Evolutionary conservation across 2,113 vertebrate species (phyloP), one percentile per base, ranked within the genome.

Genomic region (Coracopsis vasa): DNA sequence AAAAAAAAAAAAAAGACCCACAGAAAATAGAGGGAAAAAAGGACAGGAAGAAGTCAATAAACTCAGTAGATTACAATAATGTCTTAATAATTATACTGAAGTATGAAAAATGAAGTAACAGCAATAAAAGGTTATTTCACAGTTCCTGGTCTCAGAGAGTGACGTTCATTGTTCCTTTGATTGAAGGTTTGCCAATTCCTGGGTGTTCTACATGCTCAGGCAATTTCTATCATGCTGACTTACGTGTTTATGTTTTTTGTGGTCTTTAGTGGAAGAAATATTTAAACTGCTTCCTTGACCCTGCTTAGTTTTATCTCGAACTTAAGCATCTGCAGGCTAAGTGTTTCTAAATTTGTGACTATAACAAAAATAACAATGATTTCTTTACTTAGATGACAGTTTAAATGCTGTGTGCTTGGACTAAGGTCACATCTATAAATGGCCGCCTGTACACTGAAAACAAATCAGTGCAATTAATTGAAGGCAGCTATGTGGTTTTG

Each of bases 11-110:
- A 8, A 13, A 1, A 60, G 21, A 11, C n/a, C 11, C 10, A 14
- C 2, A 31, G 41, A 48, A 72, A 28, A 0, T 1, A 20, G 16
- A 45, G 8, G 13, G 44, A 50, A 41, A 53, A 2, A 3, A 10
- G n/a, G 28, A 12, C 8, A 47, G 41, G 24, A 47, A 28, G 15
- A 58, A 70, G 16, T 2, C 28, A 45, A 19, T 2, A 78, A 25
- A 24, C 28, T 60, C 21, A 62, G 72, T 51, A 13, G 21, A 29
- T 58, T 12, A 62, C 13, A 65, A 6, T 35, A 77, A 35, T 44
- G 20, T 11, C 35, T 41, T 79, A 41, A 69, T 33, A 80, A 70
- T 9, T 14, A 44, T 51, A 60, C 8, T n/a, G 13, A 60, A 75
- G 16, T 44, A 61, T 12, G 10, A 48, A 73, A 83, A 79, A 7